Percentiles rank a stretch among this genome's conserved stretches.
Conservation (phyloP, 2,113 vertebrate species). For the Ciconia maguari region DNA sequence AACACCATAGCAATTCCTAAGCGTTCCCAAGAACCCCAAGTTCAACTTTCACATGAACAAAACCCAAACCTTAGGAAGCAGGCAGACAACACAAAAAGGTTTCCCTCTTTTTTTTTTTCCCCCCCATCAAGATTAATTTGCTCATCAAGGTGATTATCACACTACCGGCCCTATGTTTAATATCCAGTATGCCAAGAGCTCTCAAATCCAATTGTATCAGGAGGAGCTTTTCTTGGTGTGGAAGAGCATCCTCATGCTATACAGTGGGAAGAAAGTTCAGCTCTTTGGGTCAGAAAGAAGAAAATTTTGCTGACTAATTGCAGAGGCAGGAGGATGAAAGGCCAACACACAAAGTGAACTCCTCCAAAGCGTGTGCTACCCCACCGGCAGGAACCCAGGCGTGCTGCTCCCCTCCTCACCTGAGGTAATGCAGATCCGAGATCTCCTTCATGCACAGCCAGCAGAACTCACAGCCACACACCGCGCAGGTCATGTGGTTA, state of each 20-base stretch:
- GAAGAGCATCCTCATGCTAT: not conserved
- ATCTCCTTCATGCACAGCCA: constrained; percentile 99
- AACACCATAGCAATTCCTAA: not conserved
- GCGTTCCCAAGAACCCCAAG: not conserved
- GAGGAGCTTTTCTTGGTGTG: not conserved
- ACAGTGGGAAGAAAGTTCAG: not conserved
- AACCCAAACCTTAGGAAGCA: not conserved
- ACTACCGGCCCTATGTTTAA: not conserved
- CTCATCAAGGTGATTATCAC: not conserved
- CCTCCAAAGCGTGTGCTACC: not conserved
- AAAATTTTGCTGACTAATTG: fast-evolving
- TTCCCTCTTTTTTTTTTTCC: not conserved
- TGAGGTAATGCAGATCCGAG: constrained; percentile 99
- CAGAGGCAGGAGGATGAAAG: not conserved
- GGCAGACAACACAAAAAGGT: not conserved
- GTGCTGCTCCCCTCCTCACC: constrained; percentile 70
- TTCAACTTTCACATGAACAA: not conserved
- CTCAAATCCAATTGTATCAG: not conserved
- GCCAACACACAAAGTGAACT: fast-evolving
- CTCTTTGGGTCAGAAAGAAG: not conserved
- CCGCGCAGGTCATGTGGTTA: constrained; percentile 98
- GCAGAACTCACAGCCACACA: constrained; percentile 98
- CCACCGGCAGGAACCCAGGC: no score
- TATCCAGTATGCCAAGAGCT: not conserved
- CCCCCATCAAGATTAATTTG: not conserved